Conservation (phyloP, 2,113 vertebrate genomes). For the Mus pahari region DNA sequence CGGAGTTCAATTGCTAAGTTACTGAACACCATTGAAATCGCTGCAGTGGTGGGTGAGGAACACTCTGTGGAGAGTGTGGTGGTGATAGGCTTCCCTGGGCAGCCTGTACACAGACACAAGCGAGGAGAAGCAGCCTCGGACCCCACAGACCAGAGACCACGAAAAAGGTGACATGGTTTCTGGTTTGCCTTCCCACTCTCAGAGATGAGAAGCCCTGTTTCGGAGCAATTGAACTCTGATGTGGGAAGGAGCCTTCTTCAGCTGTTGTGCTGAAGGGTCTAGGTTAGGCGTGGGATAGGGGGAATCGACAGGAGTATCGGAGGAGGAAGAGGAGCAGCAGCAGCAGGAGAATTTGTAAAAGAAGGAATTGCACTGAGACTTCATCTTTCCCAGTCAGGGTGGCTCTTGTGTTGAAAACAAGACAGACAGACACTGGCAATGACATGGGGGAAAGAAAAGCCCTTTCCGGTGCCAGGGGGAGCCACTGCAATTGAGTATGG, state of each 20-base stretch:
- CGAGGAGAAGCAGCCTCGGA: neutral
- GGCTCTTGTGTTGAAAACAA: neutral
- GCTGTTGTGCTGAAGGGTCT: neutral
- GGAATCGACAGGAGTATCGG: neutral
- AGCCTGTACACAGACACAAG: neutral
- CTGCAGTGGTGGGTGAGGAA: neutral
- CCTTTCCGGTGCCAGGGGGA: neutral
- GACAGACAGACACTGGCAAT: neutral
- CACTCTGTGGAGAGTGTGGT: accelerated
- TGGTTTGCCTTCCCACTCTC: neutral
- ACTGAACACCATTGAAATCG: neutral
- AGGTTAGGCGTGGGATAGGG: neutral
- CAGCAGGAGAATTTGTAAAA: neutral
- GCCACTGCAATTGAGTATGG: neutral
- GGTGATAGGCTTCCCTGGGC: neutral
- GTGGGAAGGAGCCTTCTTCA: neutral
- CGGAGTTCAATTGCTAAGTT: neutral
- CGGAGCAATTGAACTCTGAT: neutral
- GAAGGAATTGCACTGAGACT: neutral
- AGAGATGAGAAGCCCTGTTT: neutral
- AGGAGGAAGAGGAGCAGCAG: no score
- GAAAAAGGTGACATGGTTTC: neutral
- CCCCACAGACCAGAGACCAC: neutral
- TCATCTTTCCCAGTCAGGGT: neutral
- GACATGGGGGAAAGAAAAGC: no score